Base-by-base conservation (phyloP, 1,140 invertebrate species). In the Lineus longissimus region DNA sequence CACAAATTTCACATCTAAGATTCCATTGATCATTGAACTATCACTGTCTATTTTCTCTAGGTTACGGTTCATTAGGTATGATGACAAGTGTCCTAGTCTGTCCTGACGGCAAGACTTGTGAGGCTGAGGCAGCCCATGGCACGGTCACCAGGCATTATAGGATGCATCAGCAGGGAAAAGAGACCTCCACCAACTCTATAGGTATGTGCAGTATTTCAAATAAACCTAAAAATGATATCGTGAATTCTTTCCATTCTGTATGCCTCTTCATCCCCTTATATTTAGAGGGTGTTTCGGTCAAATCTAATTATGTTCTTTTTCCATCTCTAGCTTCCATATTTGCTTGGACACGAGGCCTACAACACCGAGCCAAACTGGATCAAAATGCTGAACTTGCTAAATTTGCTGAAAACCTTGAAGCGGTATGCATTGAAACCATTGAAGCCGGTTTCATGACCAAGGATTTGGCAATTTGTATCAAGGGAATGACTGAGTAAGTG, bases 101-200 rank as follows among this genome's bases (percentile, higher is more conserved):
- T 75, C 95, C 95, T 2, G 95, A 98, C 85, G 95, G 95, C 41
- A 94, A 94, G 76, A 98, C 96, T 9, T 90, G 98, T 0, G 96
- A 98, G 82, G 89, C 95, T 6, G 96, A 98, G 84, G 96, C 96
- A 41, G 96, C 95, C 61, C 96, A 98, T 82, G 95, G 95, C 29
- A 98, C 95, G 0, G 95, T 98, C 0, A 98, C 95, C 0, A 86
- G 96, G 64, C 96, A 98, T 79, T 98, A 90, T 79, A 85, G 95
- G 51, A 87, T 93, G 76, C 89, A 97, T 78, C 94, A 98, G 75
- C 89, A 95, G 84, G 94, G 94, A 55, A 93, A 97, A 80, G 94
- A 97, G 83, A 98, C 95, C 0, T 97, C 94, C 1, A 98, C 95
- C 17, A 98, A 98, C 84, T 91, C 95, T 0, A 97, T 98, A 75